Evolutionary conservation across 1,140 invertebrate species (phyloP).

Genomic region (Yoshiicerus persimilis): DNA sequence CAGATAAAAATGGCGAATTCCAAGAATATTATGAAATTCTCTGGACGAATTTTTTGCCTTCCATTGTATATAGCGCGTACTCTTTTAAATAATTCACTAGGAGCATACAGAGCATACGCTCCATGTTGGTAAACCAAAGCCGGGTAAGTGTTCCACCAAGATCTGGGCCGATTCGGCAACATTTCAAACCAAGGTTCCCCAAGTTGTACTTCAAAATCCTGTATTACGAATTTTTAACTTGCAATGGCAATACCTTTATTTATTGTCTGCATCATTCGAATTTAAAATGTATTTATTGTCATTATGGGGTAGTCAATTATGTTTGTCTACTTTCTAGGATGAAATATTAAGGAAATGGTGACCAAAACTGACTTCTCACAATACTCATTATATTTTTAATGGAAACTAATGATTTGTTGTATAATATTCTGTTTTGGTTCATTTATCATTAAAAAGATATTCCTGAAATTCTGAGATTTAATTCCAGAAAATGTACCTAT

Average conservation of each 20-base stretch:
- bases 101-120: conserved; percentile 56
- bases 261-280: too few species aligned
- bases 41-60: conserved; percentile 18
- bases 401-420: too few species aligned
- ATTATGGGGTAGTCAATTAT: too few species aligned
- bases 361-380: conserved; percentile 33
- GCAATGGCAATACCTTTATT: conserved; percentile 51
- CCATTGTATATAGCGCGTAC: conserved; percentile 30
- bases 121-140: conserved; percentile 59
- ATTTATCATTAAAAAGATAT: too few species aligned
- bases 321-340: too few species aligned
- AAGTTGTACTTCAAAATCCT: conserved; percentile 70
- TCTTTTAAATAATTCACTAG: conserved; percentile 52
- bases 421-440: too few species aligned
- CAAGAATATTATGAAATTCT: conserved; percentile 32
- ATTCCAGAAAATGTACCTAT: too few species aligned
- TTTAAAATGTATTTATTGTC: too few species aligned
- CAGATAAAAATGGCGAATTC: background rate
- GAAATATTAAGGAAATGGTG: too few species aligned
- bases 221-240: conserved; percentile 49
- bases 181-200: conserved; percentile 73
- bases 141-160: conserved; percentile 54
- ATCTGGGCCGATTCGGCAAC: conserved; percentile 60
- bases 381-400: too few species aligned
- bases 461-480: too few species aligned